These are phyloP conservation scores for Cataglyphis hispanica DNA, from an alignment of 1,140 invertebrate species.

Conservation along the genomic window DNA sequence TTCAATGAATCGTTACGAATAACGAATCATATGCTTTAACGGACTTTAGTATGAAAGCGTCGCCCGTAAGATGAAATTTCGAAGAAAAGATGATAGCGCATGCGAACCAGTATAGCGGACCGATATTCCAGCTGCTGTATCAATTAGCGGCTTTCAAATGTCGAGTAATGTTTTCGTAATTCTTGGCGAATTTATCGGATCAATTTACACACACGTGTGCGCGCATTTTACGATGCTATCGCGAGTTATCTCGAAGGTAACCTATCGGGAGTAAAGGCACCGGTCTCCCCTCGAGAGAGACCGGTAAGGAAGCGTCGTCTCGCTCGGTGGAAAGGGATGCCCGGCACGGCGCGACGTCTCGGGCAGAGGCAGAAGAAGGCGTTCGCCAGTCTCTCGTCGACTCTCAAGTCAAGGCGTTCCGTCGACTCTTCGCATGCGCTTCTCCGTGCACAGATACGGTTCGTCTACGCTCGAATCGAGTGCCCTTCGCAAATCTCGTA, in stretches of 20 bases:
- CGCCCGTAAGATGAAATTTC: conserved; percentile 24
- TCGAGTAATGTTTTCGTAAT: conserved; percentile 28
- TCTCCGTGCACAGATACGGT: background rate
- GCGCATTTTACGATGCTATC: conserved; percentile 70
- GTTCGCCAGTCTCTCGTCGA: conserved; percentile 75
- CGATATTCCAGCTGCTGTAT: background rate
- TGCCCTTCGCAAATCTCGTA: background rate
- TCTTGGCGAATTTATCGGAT: conserved; percentile 48
- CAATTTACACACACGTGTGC: conserved; percentile 69
- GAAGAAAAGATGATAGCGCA: background rate
- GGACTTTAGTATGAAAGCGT: background rate
- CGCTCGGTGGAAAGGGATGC: conserved; percentile 75
- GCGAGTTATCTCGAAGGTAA: conserved; percentile 76
- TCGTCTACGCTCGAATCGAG: conserved; percentile 17
- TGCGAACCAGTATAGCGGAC: background rate
- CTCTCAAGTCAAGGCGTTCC: conserved; percentile 76
- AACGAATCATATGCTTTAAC: background rate
- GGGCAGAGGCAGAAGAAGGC: conserved; percentile 65
- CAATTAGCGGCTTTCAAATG: conserved; percentile 28
- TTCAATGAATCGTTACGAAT: conserved; percentile 7
- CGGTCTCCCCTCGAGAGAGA: conserved; percentile 64
- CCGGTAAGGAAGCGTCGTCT: conserved; percentile 72
- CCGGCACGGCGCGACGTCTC: conserved; percentile 72
- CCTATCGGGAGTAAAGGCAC: conserved; percentile 73
- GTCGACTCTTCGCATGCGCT: conserved; percentile 43